Base-by-base conservation (phyloP, 1,140 invertebrate species). In the Antheraea pernyi region DNA sequence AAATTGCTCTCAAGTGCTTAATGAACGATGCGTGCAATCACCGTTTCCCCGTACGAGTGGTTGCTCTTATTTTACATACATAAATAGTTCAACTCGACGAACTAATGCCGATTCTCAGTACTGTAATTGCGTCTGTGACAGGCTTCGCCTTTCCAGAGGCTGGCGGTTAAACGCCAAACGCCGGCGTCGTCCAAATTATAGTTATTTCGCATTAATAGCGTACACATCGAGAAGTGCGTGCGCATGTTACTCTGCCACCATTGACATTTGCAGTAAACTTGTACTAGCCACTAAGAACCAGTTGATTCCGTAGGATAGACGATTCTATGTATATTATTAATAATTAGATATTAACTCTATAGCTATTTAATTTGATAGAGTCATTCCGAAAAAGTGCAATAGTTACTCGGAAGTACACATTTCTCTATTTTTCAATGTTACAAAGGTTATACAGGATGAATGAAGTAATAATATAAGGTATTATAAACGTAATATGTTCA, bases 1-100 rank as follows among this genome's bases (percentile, higher is more conserved):
- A 92, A 92, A 92, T 92, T 92, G 84, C 88, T 92, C 84, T 87
- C 91, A 92, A 92, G 90, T 92, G 84, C 90, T 91, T 92, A 92
- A 92, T 92, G 86, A 91, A 88, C 73, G 88, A 90, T 92, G 90
- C 90, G 90, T 92, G 90, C 90, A 84, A 89, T 91, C 80, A 85
- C 74, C 82, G 90, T 91, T 91, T 91, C 88, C 85, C 84, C 86
- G 88, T 91, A 91, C 83, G 82, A 83, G 84, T 83, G 77, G 74
- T 79, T 86, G 84, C 82, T 89, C 88, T 89, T 90, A 85, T 92
- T 92, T 91, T 90, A 88, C 88, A 90, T 90, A 88, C 88, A 85
- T 91, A 90, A 91, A 92, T 92, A 92, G 88, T 91, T 89, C 81
- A 85, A 81, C 80, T 79, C 81, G 77, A 77, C 82, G 81, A 90